These are phyloP conservation scores for Theocolax elegans DNA, from an alignment of 1,140 invertebrate species.

Conservation along the genomic window DNA sequence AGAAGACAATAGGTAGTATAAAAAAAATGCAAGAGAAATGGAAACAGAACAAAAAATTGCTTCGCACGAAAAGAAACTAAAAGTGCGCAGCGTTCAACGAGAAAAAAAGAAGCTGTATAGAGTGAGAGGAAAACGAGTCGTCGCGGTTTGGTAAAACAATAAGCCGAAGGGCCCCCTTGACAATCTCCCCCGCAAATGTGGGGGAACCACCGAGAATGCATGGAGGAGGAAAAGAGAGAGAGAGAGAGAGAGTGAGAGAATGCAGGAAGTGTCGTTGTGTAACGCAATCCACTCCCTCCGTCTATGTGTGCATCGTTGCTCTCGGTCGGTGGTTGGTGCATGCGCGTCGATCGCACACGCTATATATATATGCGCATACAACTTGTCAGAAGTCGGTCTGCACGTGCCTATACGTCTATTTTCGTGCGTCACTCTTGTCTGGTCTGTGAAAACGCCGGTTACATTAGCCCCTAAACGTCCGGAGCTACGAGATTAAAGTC, in stretches of 20 bases:
- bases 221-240: not conserved
- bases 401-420: not conserved
- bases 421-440: not conserved
- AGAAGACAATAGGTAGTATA: no score
- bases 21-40: not conserved
- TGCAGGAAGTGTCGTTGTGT: no score
- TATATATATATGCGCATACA: not conserved
- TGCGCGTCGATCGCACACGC: no score
- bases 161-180: conserved; percentile 1
- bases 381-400: not conserved
- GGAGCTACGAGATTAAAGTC: not conserved
- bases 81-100: not conserved
- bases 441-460: not conserved
- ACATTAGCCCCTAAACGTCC: not conserved
- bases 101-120: not conserved
- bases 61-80: not conserved
- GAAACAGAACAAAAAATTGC: not conserved
- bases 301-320: no score
- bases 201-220: not conserved
- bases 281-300: no score
- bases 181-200: not conserved
- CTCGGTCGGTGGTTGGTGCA: no score
- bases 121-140: not conserved
- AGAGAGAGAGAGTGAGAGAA: no score
- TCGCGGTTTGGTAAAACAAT: conserved; percentile 31